Base-by-base conservation (phyloP, 2,888 invertebrate species). In the Ochropacha duplaris region DNA sequence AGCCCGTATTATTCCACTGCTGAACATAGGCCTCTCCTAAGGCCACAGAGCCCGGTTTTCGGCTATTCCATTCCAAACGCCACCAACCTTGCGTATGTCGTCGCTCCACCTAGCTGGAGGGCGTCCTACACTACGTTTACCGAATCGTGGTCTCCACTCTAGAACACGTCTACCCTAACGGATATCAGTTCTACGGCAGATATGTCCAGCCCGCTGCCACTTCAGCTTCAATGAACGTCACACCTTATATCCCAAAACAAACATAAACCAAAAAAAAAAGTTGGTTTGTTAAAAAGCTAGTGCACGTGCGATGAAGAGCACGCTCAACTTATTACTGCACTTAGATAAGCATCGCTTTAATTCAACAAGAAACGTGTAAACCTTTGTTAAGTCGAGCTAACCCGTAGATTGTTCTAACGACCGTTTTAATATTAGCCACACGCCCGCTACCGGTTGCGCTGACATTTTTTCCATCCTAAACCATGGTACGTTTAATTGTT, bases 311-410 rank as follows among this genome's bases (percentile, higher is more conserved):
- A 81, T 72, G 81, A 83, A 65, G 68, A 74, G 76, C 82, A 81
- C 82, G 82, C 79, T 71, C 68, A 60, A 72, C 81, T 81, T 81
- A 87, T 87, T 87, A 87, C 86, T 82, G 78, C 75, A 74, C 67
- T 71, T 70, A 81, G 92, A 92, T 92, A 90, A 87, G 74, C 79
- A 90, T 91, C 91, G 69, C 66, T 68, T 88, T 90, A 90, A 90
- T 91, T 91, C 87, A 86, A 91, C 85, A 82, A 82, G 87, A 78
- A 89, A 86, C 85, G 82, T 83, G 84, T 85, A 87, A 85, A 84
- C 81, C 83, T 88, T 87, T 86, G 87, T 88, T 85, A 83, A 28
- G 31, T 31, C 14, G 14, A 80, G 72, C 73, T 72, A 72, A 69
- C 72, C 70, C 69, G 74, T 66, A 74, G 68, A 63, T 61, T 69